Base-by-base conservation (phyloP, 1,140 invertebrate genomes). In the Hylaeus anthracinus region DNA sequence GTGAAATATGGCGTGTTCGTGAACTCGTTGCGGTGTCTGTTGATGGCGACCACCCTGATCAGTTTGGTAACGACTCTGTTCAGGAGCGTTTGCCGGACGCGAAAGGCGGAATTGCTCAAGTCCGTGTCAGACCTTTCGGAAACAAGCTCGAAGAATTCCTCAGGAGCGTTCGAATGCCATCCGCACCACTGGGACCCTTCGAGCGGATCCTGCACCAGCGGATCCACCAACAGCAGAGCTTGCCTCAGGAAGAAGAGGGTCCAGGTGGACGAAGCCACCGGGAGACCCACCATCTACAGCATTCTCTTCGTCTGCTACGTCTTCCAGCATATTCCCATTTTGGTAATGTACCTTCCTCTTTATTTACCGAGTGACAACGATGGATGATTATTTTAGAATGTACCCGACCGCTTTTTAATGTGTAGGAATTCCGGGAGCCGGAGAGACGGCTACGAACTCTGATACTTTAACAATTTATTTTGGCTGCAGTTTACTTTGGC, bases 1-100 rank as follows among this genome's bases (percentile, higher is more conserved):
- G 63, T 86, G 4, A 92, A 93, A 67, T 95, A 94, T 64, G 92
- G 94, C 0, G 81, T 95, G 3, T 94, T 95, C 75, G 90, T 94
- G 58, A 90, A 95, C 45, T 91, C 91, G 0, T 80, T 95, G 5
- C 91, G 94, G 69, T 87, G 90, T 10, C 64, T 93, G 5, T 86
- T 95, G 3, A 63, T 92, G 0, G 26, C 94, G 3, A 86, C 90
- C 0, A 91, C 94, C 0, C 15, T 90, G 14, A 55, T 84, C 56
- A 88, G 87, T 15, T 55, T 94, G 4, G 61, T 92, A 6, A 72
- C 82, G 0, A 84, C 92, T 3, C 48, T 92, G 65, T 84, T 90
- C 37, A 88, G 83, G 8, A 87, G 71, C 15, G 86, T 79, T 71
- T 94, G 77, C 87, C 94, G 72, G 72, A 91, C 84, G 63, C 92